Percentiles rank a stretch among this genome's conserved stretches.
Evolutionary conservation across 2,888 invertebrate species (phyloP).

Genomic region (Ennomos erosarius): DNA sequence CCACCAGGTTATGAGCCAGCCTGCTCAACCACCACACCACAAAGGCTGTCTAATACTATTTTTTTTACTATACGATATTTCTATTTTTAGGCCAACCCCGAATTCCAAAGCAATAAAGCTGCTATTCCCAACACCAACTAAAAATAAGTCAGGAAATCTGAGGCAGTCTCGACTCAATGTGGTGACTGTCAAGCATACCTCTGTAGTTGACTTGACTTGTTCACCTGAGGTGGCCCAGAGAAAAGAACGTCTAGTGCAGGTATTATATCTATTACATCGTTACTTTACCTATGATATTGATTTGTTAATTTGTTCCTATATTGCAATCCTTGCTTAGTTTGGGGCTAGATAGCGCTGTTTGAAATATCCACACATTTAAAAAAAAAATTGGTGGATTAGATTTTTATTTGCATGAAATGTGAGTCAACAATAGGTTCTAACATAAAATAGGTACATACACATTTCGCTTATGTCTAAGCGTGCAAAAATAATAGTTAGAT

Average conservation of each 20-base stretch:
- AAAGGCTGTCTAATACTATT: neutral
- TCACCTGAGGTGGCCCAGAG: slow-evolving; percentile 57
- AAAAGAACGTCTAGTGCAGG: slow-evolving; percentile 43
- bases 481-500: too few species aligned
- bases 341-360: neutral
- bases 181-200: slow-evolving; percentile 48
- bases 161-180: slow-evolving; percentile 60
- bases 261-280: slow-evolving; percentile 22
- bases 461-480: too few species aligned
- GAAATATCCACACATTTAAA: too few species aligned
- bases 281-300: too few species aligned
- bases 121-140: slow-evolving; percentile 48
- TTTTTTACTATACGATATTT: neutral
- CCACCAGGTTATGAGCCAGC: too few species aligned
- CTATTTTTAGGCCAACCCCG: slow-evolving; percentile 62
- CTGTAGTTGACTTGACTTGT: slow-evolving; percentile 65
- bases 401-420: too few species aligned
- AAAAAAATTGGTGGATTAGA: too few species aligned
- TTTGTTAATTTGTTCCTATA: too few species aligned
- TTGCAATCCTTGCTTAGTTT: too few species aligned
- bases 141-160: slow-evolving; percentile 40
- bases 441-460: too few species aligned
- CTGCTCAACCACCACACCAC: too few species aligned
- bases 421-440: too few species aligned
- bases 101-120: slow-evolving; percentile 63